These are phyloP conservation scores for Caenorhabditis latens DNA, from an alignment of 1,140 invertebrate genomes.

Conservation along the genomic window DNA sequence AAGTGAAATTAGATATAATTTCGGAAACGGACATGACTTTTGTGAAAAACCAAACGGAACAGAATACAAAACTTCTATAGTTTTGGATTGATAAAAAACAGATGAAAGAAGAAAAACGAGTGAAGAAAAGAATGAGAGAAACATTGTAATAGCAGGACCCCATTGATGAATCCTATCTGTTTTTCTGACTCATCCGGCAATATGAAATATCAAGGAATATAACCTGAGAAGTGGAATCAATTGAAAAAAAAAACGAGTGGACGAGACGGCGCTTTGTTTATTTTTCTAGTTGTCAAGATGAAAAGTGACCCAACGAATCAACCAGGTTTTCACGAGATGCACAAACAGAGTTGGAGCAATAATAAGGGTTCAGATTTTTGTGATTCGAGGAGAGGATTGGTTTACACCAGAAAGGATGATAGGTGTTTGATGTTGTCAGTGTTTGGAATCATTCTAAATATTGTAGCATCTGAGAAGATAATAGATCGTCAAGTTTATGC, in stretches of 20 bases:
- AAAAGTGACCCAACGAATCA: slow-evolving; percentile 13
- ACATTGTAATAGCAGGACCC: not conserved
- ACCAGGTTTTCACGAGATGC: not conserved
- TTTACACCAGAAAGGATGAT: no score
- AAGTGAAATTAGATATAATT: not conserved
- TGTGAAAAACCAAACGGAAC: slow-evolving; percentile 1
- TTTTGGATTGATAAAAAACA: not conserved
- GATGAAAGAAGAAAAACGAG: not conserved
- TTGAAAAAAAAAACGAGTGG: not conserved
- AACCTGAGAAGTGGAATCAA: not conserved
- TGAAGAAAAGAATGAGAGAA: not conserved
- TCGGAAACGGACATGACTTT: slow-evolving; percentile 23
- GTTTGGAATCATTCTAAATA: no score
- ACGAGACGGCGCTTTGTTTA: not conserved
- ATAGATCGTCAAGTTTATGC: no score
- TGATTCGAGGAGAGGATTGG: no score
- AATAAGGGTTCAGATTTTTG: not conserved
- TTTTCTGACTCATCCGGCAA: not conserved
- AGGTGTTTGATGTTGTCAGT: no score
- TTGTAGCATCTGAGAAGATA: no score
- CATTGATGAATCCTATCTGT: not conserved
- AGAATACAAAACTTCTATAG: not conserved
- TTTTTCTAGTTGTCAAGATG: slow-evolving; percentile 17
- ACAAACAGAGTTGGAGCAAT: slow-evolving; percentile 4
- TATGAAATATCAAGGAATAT: not conserved